Evolutionary conservation across 2,113 vertebrate genomes (phyloP), one percentile per base, ranked within the genome.

Genomic region (Potamarius usumacintae): DNA sequence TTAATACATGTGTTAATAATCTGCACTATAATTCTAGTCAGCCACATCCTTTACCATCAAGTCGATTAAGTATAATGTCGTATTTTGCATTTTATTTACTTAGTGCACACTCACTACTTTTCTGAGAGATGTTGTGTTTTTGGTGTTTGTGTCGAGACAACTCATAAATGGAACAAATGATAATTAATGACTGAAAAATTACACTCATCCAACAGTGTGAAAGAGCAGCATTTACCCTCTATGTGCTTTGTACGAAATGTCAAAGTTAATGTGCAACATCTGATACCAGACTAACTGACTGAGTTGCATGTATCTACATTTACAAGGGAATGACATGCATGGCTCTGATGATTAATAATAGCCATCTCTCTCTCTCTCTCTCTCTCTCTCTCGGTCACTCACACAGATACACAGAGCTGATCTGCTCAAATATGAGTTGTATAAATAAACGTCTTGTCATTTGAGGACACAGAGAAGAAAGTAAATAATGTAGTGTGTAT

Each of bases 151-250:
- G 14, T 27, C 82, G 20, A 53, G 42, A 78, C 25, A 53, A 7
- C 55, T 65, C 22, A n/a, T 12, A 55, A 34, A 30, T 53, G 27
- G 11, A 52, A 30, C 34, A 63, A 69, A 17, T 58, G 20, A 7
- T 65, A 83, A 83, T 17, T 83, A 87, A 83, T 52, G 57, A 77
- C 58, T 76, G 76, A 27, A 2, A 76, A 83, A 65, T 83, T 76
- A 65, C n/a, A 63, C 6, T 72, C 17, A 0, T 52, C 18, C 22
- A 42, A 4, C 27, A 60, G 4, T 42, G 15, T 60, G 79, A 63
- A n/a, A 79, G 42, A 53, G 60, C 58, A 78, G 8, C 1, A 0
- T 63, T 65, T 77, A 62, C 65, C 74, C 71, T 57, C 1, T 5
- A 7, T 63, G 71, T 42, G 74, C 55, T 48, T 58, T 18, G 18